Percentiles rank a stretch among this genome's conserved stretches.
Evolutionary conservation across 1,140 invertebrate genomes (phyloP).

Genomic region (Marisa cornuarietis): DNA sequence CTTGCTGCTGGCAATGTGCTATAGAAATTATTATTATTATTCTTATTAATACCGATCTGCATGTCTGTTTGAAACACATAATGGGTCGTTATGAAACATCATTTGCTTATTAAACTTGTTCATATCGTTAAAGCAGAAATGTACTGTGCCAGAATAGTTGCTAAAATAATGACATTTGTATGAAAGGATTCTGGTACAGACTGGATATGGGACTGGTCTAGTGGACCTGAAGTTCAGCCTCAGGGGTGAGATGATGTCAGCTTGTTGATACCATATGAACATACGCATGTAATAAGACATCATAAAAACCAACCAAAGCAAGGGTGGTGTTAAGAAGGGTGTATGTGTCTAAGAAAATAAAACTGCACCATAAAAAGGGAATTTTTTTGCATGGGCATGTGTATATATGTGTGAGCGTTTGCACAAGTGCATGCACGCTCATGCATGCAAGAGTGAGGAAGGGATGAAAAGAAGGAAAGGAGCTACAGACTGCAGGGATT

Average conservation of each 20-base stretch:
- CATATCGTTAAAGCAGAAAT: not conserved
- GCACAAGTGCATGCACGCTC: not conserved
- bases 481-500: too few relatives aligned
- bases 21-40: too few relatives aligned
- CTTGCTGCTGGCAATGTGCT: too few relatives aligned
- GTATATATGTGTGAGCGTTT: too few relatives aligned
- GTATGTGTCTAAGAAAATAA: not conserved
- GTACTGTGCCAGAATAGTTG: too few relatives aligned
- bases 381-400: not conserved
- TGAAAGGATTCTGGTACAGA: constrained; percentile 45
- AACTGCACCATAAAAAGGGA: not conserved
- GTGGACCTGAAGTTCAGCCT: constrained; percentile 51
- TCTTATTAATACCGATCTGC: too few relatives aligned
- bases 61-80: too few relatives aligned
- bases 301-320: not conserved
- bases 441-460: too few relatives aligned
- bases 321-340: not conserved
- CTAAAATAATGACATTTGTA: not conserved
- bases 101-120: not conserved
- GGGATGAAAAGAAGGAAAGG: too few relatives aligned
- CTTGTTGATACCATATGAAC: not conserved
- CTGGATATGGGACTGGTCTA: constrained; percentile 63
- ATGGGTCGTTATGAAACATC: too few relatives aligned
- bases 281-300: not conserved
- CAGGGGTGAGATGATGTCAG: constrained; percentile 39